These are phyloP conservation scores for Aulostomus chinensis DNA, from an alignment of 2,797 vertebrate genomes.

Conservation along the genomic window DNA sequence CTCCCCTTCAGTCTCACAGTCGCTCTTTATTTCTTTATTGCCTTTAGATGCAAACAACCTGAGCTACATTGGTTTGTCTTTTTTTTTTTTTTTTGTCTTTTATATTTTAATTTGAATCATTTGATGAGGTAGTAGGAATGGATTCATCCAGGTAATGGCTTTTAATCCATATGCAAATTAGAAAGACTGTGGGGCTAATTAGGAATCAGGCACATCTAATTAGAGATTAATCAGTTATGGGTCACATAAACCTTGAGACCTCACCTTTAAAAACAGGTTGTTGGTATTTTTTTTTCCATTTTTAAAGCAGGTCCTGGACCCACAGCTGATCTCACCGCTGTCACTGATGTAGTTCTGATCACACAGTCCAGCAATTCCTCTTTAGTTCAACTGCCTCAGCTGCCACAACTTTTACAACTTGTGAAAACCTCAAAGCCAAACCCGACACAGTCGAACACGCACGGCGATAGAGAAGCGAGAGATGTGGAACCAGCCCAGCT, in stretches of 20 bases:
- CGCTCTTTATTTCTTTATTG: constrained; percentile 43
- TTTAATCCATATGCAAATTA: constrained; percentile 38
- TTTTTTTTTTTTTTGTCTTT: constrained; percentile 3
- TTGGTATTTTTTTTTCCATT: background rate
- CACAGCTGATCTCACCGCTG: too few relatives aligned
- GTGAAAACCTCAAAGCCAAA: constrained; percentile 17
- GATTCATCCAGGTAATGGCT: constrained; percentile 55
- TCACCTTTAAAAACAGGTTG: background rate
- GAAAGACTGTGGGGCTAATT: background rate
- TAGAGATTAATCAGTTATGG: background rate
- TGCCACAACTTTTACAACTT: constrained; percentile 42
- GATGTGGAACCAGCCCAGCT: constrained; percentile 14
- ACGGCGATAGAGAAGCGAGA: background rate
- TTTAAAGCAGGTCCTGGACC: too few relatives aligned
- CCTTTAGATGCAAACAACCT: constrained; percentile 37
- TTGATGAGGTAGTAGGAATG: constrained; percentile 73
- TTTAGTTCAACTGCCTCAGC: constrained; percentile 68
- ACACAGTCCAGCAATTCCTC: constrained; percentile 34
- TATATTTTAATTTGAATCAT: constrained; percentile 10
- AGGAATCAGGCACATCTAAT: too few relatives aligned
- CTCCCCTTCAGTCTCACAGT: background rate
- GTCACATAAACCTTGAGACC: background rate
- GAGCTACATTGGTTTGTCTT: constrained; percentile 5
- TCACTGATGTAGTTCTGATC: constrained; percentile 12
- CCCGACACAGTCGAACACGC: constrained; percentile 2